These are phyloP conservation scores for Zenarchopterus dispar DNA, from an alignment of 2,797 vertebrate species.

Conservation along the genomic window DNA sequence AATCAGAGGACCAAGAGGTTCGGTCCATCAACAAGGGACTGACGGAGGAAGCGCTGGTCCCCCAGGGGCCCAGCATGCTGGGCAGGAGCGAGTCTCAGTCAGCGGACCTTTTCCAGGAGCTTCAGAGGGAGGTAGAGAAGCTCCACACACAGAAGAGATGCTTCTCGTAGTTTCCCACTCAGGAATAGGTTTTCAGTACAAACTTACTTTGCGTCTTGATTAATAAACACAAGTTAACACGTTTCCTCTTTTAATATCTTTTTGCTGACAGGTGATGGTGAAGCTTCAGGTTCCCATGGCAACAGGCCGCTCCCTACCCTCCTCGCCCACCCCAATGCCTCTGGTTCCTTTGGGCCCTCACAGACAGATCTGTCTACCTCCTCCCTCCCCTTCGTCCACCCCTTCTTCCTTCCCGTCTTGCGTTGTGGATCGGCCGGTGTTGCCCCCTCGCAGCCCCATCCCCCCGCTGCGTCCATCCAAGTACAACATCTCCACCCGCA, in stretches of 20 bases:
- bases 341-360: slow-evolving; percentile 70
- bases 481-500: slow-evolving; percentile 47
- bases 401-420: slow-evolving; percentile 77
- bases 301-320: slow-evolving; percentile 71
- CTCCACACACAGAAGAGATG: background rate
- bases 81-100: slow-evolving; percentile 83
- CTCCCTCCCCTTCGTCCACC: slow-evolving; percentile 80
- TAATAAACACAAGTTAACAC: background rate
- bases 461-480: slow-evolving; percentile 87
- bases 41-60: slow-evolving; percentile 28
- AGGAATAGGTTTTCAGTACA: background rate
- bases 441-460: slow-evolving; percentile 90
- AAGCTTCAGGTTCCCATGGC: slow-evolving; percentile 89
- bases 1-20: slow-evolving; percentile 92
- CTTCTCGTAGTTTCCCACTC: no score
- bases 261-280: slow-evolving; percentile 85
- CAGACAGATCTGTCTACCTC: slow-evolving; percentile 80
- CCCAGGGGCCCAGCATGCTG: background rate
- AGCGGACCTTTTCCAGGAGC: slow-evolving; percentile 92
- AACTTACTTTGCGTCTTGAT: background rate
- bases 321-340: slow-evolving; percentile 84
- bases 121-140: slow-evolving; percentile 89
- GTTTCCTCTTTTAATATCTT: background rate
- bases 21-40: slow-evolving; percentile 87
- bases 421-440: slow-evolving; percentile 87